phyloP scores from a whole-genome alignment of 2,888 invertebrate species.

The Leucoma salicis region DNA sequence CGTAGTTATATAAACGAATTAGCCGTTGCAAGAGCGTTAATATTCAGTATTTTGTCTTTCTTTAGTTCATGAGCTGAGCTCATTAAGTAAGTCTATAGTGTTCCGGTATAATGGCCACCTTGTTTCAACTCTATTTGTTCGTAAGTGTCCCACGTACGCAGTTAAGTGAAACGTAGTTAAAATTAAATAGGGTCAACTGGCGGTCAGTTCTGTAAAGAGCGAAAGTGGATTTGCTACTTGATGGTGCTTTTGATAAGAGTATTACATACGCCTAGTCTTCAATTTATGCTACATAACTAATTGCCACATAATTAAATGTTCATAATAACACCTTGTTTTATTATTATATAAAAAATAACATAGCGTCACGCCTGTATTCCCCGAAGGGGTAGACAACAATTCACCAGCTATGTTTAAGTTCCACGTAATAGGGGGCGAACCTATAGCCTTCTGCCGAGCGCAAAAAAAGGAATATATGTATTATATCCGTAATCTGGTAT shows the following conservation, averaged over 20 bases:
- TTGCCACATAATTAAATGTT: too few relatives aligned
- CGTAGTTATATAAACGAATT: slow-evolving; percentile 41
- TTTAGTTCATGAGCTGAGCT: slow-evolving; percentile 13
- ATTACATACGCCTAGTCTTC: neutral
- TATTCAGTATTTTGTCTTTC: slow-evolving; percentile 20
- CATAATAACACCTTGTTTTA: too few relatives aligned
- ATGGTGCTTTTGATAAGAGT: slow-evolving; percentile 15
- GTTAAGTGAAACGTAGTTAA: slow-evolving; percentile 34
- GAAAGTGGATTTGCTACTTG: slow-evolving; percentile 61
- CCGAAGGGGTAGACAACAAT: too few relatives aligned
- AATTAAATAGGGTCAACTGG: slow-evolving; percentile 40
- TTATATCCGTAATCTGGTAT: too few relatives aligned
- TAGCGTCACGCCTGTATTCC: too few relatives aligned
- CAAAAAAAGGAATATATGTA: too few relatives aligned
- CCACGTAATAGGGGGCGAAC: too few relatives aligned
- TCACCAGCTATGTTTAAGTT: too few relatives aligned
- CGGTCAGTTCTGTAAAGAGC: slow-evolving; percentile 48
- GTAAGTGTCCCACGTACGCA: slow-evolving; percentile 23
- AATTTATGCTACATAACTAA: too few relatives aligned
- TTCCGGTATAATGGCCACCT: slow-evolving; percentile 18
- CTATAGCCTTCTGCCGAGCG: too few relatives aligned
- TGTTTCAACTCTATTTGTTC: slow-evolving; percentile 19
- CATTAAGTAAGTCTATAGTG: slow-evolving; percentile 22
- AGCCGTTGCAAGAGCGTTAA: slow-evolving; percentile 28
- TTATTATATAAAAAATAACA: too few relatives aligned